A percentile compares a stretch with the other conserved stretches of the same genome.
phyloP scores from a whole-genome alignment of 2,113 vertebrate genomes.

The Saiga tatarica region DNA sequence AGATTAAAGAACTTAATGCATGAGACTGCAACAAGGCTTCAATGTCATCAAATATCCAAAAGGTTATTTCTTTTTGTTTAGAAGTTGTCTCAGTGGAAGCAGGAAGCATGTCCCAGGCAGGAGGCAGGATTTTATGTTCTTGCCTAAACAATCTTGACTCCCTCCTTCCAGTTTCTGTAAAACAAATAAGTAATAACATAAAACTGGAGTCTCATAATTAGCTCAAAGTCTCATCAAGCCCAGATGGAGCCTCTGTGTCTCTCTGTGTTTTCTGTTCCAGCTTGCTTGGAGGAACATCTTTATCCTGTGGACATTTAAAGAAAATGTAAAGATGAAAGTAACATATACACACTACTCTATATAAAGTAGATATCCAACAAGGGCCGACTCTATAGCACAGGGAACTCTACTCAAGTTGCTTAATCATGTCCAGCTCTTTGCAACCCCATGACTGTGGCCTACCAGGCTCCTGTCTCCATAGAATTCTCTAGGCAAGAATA shows the following conservation, averaged over 20 bases:
- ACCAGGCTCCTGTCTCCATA: background rate
- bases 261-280: background rate
- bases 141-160: background rate
- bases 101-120: background rate
- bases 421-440: background rate
- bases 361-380: background rate
- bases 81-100: background rate
- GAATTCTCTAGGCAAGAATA: background rate
- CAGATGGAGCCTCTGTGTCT: background rate
- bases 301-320: background rate
- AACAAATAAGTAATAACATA: background rate
- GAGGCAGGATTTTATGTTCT: background rate
- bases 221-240: background rate
- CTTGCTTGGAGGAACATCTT: background rate
- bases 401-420: background rate
- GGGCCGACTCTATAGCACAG: background rate
- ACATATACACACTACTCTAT: background rate
- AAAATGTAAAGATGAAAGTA: background rate
- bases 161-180: background rate
- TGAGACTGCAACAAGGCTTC: too few relatives aligned
- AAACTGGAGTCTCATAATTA: fast-evolving
- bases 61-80: background rate
- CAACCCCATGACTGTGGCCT: background rate
- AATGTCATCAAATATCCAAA: too few relatives aligned
- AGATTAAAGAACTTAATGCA: fast-evolving